Evolutionary conservation across 1,140 invertebrate genomes (phyloP).

Genomic region (Drosophila simulans): DNA sequence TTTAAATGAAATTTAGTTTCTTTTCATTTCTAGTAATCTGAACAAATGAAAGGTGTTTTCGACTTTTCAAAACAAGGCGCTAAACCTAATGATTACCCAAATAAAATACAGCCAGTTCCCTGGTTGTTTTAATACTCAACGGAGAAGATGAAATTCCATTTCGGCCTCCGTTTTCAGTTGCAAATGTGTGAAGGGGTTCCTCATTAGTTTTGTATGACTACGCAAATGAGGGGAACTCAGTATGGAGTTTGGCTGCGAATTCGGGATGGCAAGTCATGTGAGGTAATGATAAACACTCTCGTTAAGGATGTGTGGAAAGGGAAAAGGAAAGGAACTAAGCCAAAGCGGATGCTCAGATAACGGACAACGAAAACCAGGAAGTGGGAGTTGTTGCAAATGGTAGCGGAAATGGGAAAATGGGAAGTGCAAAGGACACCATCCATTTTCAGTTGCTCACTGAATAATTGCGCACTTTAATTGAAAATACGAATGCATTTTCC

Average conservation of each 20-base stretch:
- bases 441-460: conserved; percentile 1
- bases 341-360: conserved; percentile 39
- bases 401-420: neutral
- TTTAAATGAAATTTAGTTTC: too few species aligned
- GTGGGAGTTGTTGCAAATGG: neutral
- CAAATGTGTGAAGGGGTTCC: conserved; percentile 28
- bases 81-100: neutral
- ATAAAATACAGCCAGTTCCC: conserved; percentile 25
- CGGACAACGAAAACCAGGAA: conserved; percentile 15
- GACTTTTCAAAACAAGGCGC: too few species aligned
- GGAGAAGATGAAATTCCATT: neutral
- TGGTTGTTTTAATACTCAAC: neutral
- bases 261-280: conserved; percentile 50
- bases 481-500: conserved; percentile 14
- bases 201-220: conserved; percentile 56
- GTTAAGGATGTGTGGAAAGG: conserved; percentile 6
- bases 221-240: conserved; percentile 35
- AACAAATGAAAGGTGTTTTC: too few species aligned
- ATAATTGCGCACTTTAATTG: conserved; percentile 14
- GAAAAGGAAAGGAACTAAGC: conserved; percentile 36
- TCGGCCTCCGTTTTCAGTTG: conserved; percentile 29
- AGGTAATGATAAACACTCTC: conserved; percentile 54
- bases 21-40: too few species aligned
- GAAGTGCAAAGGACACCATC: conserved; percentile 11
- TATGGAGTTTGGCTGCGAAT: neutral